Conservation (phyloP, 2,888 invertebrate genomes). For the Spodoptera littoralis region DNA sequence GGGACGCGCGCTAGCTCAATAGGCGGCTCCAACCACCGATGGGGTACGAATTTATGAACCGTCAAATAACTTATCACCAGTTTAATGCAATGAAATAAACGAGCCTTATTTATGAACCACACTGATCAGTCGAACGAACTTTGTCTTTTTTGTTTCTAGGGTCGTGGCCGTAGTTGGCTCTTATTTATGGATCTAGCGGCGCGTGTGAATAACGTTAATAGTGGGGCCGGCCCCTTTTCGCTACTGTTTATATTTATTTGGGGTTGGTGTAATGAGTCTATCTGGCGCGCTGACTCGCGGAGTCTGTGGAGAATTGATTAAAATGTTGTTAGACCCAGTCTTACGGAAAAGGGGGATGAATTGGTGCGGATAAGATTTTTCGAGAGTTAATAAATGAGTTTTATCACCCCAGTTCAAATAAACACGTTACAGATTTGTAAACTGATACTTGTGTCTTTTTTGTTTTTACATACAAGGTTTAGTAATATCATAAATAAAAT, state of each 20-base stretch:
- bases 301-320: constrained; percentile 88
- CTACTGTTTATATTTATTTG: constrained; percentile 89
- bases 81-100: constrained; percentile 87
- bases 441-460: constrained; percentile 37
- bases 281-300: constrained; percentile 87
- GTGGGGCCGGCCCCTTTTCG: constrained; percentile 82
- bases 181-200: constrained; percentile 86
- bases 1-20: constrained; percentile 71
- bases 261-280: constrained; percentile 87
- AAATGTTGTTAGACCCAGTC: constrained; percentile 87
- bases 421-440: constrained; percentile 62
- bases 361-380: constrained; percentile 76
- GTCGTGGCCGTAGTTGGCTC: constrained; percentile 77
- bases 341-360: constrained; percentile 83
- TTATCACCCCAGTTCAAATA: constrained; percentile 70
- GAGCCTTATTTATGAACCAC: constrained; percentile 85
- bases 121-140: constrained; percentile 81
- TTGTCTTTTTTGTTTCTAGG: constrained; percentile 82
- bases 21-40: constrained; percentile 71
- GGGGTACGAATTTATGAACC: constrained; percentile 85
- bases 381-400: constrained; percentile 77
- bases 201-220: constrained; percentile 88
- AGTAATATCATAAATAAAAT: too few relatives aligned
- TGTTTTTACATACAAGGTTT: not conserved
- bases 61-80: constrained; percentile 88